A percentile compares a stretch with the other conserved stretches of the same genome.
Evolutionary conservation across 2,888 invertebrate species (phyloP).

Genomic region (Papilio demoleus): DNA sequence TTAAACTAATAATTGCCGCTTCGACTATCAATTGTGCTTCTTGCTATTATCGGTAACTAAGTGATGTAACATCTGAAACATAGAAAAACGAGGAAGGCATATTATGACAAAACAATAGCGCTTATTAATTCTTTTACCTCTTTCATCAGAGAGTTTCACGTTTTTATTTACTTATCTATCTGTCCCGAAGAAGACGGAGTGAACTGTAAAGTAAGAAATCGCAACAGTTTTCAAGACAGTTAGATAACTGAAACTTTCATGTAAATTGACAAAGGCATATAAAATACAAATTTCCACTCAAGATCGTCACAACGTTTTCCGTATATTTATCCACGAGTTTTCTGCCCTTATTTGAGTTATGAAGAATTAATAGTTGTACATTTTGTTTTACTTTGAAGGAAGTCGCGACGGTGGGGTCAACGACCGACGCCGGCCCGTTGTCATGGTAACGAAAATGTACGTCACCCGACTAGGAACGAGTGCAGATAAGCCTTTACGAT

Average conservation of each 20-base stretch:
- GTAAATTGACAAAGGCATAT: neutral
- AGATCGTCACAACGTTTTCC: constrained; percentile 49
- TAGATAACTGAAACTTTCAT: neutral
- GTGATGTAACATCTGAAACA: neutral
- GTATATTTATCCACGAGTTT: constrained; percentile 52
- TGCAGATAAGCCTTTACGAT: constrained; percentile 36
- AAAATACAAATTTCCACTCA: constrained; percentile 51
- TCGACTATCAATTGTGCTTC: constrained; percentile 47
- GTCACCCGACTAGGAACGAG: constrained; percentile 45
- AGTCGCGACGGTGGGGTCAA: constrained; percentile 76
- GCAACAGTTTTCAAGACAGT: neutral
- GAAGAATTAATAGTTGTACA: constrained; percentile 66
- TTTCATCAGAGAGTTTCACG: too few relatives aligned
- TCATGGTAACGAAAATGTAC: constrained; percentile 69
- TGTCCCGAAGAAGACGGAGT: neutral
- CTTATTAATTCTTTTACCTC: neutral
- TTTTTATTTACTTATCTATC: neutral
- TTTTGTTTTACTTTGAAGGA: constrained; percentile 70
- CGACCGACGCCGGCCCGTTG: constrained; percentile 74
- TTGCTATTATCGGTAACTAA: constrained; percentile 48
- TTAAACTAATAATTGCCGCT: constrained; percentile 31
- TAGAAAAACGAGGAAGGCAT: too few relatives aligned
- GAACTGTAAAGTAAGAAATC: neutral
- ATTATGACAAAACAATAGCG: neutral
- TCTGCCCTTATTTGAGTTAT: constrained; percentile 63